These are phyloP conservation scores for Euura lappo DNA, from an alignment of 1,140 invertebrate genomes.

Conservation along the genomic window DNA sequence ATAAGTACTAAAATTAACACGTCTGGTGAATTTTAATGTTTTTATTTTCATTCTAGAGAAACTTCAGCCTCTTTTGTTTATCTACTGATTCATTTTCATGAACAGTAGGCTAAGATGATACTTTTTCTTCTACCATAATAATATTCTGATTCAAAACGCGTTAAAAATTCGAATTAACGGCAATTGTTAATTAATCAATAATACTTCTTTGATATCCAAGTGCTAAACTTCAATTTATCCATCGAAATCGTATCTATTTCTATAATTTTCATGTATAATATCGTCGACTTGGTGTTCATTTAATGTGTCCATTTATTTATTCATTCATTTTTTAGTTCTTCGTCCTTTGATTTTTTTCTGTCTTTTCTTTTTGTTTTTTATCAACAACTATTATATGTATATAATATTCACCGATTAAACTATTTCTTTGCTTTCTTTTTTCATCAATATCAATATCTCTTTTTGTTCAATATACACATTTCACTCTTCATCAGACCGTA, in stretches of 20 bases:
- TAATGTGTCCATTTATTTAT: neutral
- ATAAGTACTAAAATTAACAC: neutral
- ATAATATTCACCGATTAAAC: neutral
- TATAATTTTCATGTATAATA: neutral
- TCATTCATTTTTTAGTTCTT: neutral
- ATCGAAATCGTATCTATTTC: too few species aligned
- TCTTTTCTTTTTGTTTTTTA: neutral
- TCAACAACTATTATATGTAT: neutral
- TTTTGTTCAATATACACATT: too few species aligned
- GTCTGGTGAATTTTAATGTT: neutral
- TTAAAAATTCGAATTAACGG: neutral
- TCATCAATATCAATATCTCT: neutral
- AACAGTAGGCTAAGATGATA: too few species aligned
- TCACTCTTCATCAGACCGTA: too few species aligned
- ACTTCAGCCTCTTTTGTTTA: neutral
- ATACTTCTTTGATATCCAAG: neutral
- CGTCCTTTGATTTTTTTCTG: neutral
- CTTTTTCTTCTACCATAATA: too few species aligned
- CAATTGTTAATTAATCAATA: neutral
- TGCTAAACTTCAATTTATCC: neutral
- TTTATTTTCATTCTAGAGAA: too few species aligned
- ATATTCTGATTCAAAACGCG: too few species aligned
- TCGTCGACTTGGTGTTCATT: neutral
- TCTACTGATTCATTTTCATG: neutral
- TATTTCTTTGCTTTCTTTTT: neutral